Conservation (phyloP, 1,140 invertebrate species). For the Aphaenogaster rudis region DNA sequence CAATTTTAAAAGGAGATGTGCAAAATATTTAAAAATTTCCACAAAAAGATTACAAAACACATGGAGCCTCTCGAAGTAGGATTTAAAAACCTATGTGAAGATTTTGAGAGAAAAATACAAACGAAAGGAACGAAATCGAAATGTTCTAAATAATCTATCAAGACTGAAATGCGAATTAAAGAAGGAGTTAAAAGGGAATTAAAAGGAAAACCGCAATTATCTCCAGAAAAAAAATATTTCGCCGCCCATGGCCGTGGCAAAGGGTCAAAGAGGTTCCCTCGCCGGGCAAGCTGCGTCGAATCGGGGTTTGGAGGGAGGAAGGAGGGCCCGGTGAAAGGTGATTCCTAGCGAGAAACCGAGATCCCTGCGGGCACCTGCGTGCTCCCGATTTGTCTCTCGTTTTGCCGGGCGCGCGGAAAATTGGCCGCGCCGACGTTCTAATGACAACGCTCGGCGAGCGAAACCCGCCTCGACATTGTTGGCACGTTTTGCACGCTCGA, state of each 20-base stretch:
- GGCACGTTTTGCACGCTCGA: constrained; percentile 7
- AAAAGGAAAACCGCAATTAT: not conserved
- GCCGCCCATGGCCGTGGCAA: constrained; percentile 48
- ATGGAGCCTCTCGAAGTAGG: not conserved
- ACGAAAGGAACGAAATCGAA: not conserved
- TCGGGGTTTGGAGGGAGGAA: not conserved
- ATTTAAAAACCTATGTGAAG: not conserved
- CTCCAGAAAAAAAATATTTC: constrained; percentile 38
- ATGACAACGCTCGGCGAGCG: constrained; percentile 13
- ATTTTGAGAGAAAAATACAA: not conserved
- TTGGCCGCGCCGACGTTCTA: constrained; percentile 13
- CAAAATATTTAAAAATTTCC: not conserved
- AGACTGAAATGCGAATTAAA: not conserved
- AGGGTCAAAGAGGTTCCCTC: constrained; percentile 44
- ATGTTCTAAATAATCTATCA: not conserved
- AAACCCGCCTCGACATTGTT: constrained; percentile 43
- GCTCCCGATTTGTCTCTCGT: constrained; percentile 57
- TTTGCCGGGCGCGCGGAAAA: constrained; percentile 18
- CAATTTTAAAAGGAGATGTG: not conserved
- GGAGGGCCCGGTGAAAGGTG: constrained; percentile 77
- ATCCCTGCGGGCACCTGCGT: constrained; percentile 54
- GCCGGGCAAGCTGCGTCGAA: constrained; percentile 61
- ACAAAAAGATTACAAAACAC: not conserved
- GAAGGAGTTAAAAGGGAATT: not conserved
- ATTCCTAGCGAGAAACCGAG: constrained; percentile 47